phyloP scores from a whole-genome alignment of 2,797 vertebrate genomes.

The Manis crassicaudata region DNA sequence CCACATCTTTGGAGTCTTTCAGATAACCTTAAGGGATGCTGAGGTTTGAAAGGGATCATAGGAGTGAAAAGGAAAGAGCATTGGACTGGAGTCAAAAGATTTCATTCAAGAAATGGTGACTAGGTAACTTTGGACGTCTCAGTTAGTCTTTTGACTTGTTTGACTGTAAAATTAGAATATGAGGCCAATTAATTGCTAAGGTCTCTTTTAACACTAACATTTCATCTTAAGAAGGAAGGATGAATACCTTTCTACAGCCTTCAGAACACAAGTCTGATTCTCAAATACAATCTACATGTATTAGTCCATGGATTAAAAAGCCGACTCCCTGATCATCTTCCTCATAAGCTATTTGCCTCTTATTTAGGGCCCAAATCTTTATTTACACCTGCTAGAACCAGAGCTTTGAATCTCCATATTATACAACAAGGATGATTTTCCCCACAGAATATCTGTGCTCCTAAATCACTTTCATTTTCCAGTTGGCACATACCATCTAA shows the following conservation, averaged over 20 bases:
- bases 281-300: background rate
- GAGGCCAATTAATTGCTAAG: background rate
- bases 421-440: slow-evolving; percentile 35
- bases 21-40: background rate
- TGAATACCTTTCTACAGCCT: background rate
- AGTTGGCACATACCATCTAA: slow-evolving; percentile 59
- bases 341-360: background rate
- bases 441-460: background rate
- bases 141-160: background rate
- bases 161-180: background rate
- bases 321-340: background rate
- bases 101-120: background rate
- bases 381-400: slow-evolving; percentile 6
- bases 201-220: background rate
- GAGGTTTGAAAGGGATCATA: background rate
- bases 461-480: slow-evolving; percentile 63
- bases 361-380: background rate
- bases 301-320: background rate
- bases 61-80: background rate
- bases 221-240: background rate
- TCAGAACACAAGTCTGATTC: background rate
- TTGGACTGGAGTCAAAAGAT: background rate
- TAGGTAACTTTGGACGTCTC: background rate
- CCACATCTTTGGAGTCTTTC: background rate
- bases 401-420: background rate